A percentile compares a stretch with the other conserved stretches of the same genome.
Evolutionary conservation across 2,797 vertebrate genomes (phyloP).

Genomic region (Melanotaenia maccullochi): DNA sequence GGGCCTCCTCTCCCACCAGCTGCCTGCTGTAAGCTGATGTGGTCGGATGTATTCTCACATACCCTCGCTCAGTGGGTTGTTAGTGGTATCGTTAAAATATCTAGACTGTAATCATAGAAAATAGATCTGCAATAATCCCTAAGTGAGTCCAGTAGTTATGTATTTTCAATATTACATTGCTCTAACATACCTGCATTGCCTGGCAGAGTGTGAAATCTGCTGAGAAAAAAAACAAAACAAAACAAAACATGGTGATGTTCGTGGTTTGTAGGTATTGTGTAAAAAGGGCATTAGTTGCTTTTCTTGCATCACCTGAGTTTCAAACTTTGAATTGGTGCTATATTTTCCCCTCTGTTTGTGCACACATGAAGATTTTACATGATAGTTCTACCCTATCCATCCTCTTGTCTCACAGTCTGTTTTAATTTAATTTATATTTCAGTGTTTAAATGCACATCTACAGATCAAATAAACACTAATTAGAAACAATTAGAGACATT

Average conservation of each 20-base stretch:
- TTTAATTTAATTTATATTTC: conserved; percentile 27
- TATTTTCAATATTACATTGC: conserved; percentile 62
- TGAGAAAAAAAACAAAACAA: conserved; percentile 37
- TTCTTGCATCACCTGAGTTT: conserved; percentile 50
- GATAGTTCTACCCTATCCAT: conserved; percentile 31
- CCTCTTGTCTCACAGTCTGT: conserved; percentile 25
- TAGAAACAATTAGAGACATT: not conserved
- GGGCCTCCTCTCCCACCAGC: conserved; percentile 53
- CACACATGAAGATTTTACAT: conserved; percentile 60
- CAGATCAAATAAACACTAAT: conserved; percentile 2
- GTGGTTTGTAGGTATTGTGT: conserved; percentile 50
- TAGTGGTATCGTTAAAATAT: conserved; percentile 70
- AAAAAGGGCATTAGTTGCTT: conserved; percentile 41
- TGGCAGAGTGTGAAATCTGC: conserved; percentile 56
- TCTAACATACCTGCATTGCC: conserved; percentile 51
- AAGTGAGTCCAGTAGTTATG: conserved; percentile 75
- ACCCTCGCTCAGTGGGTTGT: conserved; percentile 51
- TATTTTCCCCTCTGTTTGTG: conserved; percentile 66
- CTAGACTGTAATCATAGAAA: conserved; percentile 75
- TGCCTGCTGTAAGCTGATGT: conserved; percentile 55
- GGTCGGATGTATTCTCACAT: conserved; percentile 46
- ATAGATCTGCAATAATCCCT: conserved; percentile 82
- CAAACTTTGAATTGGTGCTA: conserved; percentile 80
- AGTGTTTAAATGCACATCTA: conserved; percentile 12
- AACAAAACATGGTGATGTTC: conserved; percentile 49